Evolutionary conservation across 92 coral and sea anemone species (phyloP).

Genomic region (Epizoanthus fatuus): DNA sequence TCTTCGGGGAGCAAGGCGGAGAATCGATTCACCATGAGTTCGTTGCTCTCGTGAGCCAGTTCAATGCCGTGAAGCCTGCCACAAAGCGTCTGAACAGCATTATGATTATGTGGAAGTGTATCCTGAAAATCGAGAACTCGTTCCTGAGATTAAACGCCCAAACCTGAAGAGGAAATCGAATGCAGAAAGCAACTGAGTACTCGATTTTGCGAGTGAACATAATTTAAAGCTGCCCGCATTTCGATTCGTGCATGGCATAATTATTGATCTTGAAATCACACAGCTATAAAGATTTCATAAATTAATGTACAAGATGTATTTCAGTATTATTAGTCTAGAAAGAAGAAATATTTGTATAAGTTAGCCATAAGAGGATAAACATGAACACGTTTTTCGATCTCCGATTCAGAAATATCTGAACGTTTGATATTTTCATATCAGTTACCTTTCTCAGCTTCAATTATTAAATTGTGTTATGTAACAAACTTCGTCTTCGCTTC

Average conservation of each 20-base stretch:
- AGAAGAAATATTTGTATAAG: background rate
- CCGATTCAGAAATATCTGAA: background rate
- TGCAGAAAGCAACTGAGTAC: background rate
- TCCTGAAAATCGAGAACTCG: too few species aligned
- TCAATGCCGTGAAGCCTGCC: conserved; percentile 27
- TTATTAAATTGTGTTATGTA: background rate
- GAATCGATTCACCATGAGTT: conserved; percentile 35
- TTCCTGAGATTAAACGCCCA: too few species aligned
- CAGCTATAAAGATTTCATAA: background rate
- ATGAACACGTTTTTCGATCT: background rate
- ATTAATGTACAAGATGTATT: background rate
- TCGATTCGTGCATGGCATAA: background rate
- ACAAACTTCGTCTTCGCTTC: conserved; percentile 1
- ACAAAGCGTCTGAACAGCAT: conserved; percentile 21
- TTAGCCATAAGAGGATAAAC: background rate
- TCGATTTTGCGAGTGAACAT: background rate
- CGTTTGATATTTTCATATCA: background rate
- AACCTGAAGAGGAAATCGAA: too few species aligned
- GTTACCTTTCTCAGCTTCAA: background rate
- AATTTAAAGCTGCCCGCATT: background rate
- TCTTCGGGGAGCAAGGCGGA: conserved; percentile 15
- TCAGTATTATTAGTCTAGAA: background rate
- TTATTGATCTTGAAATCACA: background rate
- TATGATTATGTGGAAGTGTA: background rate
- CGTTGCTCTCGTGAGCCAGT: background rate